Evolutionary conservation across 2,888 invertebrate genomes (phyloP), one percentile per base, ranked within the genome.

Genomic region (Glyphotaelius pellucidus): DNA sequence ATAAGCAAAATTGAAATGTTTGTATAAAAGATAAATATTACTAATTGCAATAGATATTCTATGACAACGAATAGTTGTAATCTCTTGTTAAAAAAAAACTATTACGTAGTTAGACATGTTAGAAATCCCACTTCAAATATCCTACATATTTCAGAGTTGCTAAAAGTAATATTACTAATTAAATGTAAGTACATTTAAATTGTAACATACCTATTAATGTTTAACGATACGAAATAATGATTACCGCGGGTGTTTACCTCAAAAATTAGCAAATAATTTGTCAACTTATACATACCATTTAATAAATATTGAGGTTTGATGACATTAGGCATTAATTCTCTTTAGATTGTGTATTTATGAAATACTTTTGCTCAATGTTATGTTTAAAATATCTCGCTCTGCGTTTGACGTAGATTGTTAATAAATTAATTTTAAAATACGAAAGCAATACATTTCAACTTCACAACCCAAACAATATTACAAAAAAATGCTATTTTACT

Each of bases 61-160:
- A 90, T 84, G 91, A 91, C 84, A 87, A 92, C 89, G 83, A 84
- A 92, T 87, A 67, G 80, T 42, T 80, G 84, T 80, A 92, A 92
- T 86, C 38, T 88, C 47, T 92, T 30, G 35, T 79, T 32, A 90
- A 90, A 90, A 90, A 90, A 35, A 83, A 42, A 92, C 88, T 89
- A 25, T n/a, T 31, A 80, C n/a, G 85, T 90, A 90, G 30, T 52
- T 87, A 86, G 35, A 31, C 52, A 9, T 83, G 52, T 38, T 32
- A 88, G 42, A 47, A 47, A 30, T 38, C 42, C 42, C 42, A 86
- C 67, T 79, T 32, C 31, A 88, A 52, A 88, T 88, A 31, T 88
- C 67, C n/a, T 67, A 67, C 67, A 11, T 79, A 38, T 88, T 88
- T 67, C 31, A 31, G 88, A 38, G 30, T 35, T 88, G 67, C 9